Percentiles rank a stretch among this genome's conserved stretches.
Conservation (phyloP, 1,140 invertebrate genomes). For the Bombus huntii region DNA sequence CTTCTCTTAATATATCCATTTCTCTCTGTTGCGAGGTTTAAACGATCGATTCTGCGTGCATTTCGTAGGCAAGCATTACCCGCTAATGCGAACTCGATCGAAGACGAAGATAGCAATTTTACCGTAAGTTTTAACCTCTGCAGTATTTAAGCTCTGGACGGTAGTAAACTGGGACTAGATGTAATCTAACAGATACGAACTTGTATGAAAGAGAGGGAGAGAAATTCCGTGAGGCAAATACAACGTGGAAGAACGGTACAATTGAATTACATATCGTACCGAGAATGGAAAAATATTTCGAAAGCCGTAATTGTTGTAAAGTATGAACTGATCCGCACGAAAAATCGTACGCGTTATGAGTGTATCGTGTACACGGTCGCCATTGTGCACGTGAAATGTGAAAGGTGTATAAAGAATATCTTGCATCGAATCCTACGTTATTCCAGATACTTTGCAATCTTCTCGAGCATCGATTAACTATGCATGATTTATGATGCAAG, state of each 20-base stretch:
- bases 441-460: constrained; percentile 7
- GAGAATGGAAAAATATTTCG: neutral
- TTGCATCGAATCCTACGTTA: neutral
- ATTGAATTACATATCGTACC: neutral
- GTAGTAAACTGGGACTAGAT: neutral
- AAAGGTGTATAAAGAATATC: constrained; percentile 7
- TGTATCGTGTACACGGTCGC: neutral
- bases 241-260: neutral
- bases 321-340: neutral
- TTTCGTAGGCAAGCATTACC: constrained; percentile 7
- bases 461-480: neutral
- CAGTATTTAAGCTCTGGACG: neutral
- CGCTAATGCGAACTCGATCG: neutral
- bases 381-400: constrained; percentile 8
- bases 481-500: neutral
- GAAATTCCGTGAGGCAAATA: neutral
- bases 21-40: neutral
- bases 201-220: neutral
- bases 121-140: neutral
- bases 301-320: neutral
- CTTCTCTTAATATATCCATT: neutral
- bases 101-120: constrained; percentile 16
- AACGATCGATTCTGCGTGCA: neutral
- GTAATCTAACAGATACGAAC: neutral
- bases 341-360: neutral